Base-by-base conservation (phyloP, 2,113 vertebrate genomes). In the Leptosomus discolor region DNA sequence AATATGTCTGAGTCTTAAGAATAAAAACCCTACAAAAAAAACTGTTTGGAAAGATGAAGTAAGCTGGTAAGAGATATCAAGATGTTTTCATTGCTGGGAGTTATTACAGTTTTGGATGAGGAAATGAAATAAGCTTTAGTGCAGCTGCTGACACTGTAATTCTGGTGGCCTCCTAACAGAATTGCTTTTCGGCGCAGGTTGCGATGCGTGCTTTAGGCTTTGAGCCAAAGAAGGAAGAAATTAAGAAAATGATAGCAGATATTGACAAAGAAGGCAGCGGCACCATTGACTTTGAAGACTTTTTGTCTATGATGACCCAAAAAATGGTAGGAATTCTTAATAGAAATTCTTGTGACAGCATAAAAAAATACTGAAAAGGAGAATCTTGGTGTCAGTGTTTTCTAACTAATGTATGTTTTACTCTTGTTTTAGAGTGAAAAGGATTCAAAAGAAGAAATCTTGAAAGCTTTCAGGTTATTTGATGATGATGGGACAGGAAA, bases 211-310 rank as follows among this genome's bases (percentile, higher is more conserved):
- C 99, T 56, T 98, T 99, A 43, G 99, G 99, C 41, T 99, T 99
- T 98, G 99, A 99, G 94, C 99, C 99, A 57, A 99, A 99, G 97
- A 99, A 99, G 94, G 99, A 99, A 93, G 99, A 99, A 95, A 98
- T 99, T 85, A 99, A 98, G 97, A 99, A 99, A 96, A 98, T 99
- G 99, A 98, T 99, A 85, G 97, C 98, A 84, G 99, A 99, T 85
- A 97, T 99, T n/a, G 98, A 99, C 92, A 99, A 98, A 93, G 99
- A 99, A 68, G 98, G 98, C 79, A 98, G 97, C 4, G 98, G 98
- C 74, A 99, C 98, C 39, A 99, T 99, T 92, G 96, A 98, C 92
- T 99, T 99, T 57, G 98, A 97, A 83, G 99, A 99, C 60, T 99
- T 99, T 96, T 98, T 99, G 84, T 95, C 97, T 83, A 98, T 99